Evolutionary conservation across 2,888 invertebrate genomes (phyloP).

Genomic region (Stramonita haemastoma): DNA sequence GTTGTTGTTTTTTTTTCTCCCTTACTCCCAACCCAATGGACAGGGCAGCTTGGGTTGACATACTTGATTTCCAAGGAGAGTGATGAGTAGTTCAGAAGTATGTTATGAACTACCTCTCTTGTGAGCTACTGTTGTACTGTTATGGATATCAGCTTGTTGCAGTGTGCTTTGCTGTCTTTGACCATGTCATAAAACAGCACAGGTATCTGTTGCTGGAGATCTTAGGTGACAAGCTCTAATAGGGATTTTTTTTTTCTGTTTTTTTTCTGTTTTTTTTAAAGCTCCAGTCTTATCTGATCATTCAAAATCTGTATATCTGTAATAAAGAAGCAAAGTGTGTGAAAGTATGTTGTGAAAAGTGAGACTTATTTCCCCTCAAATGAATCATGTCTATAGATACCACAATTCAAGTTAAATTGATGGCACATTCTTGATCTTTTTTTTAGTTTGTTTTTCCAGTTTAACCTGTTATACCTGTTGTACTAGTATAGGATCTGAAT

Average conservation of each 20-base stretch:
- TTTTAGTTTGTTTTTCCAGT: neutral
- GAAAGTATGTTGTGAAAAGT: neutral
- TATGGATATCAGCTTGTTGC: slow-evolving; percentile 11
- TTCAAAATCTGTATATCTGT: neutral
- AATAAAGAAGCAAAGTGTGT: neutral
- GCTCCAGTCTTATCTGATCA: neutral
- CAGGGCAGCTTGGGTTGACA: slow-evolving; percentile 32
- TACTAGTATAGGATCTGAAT: too few species aligned
- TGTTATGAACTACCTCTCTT: slow-evolving; percentile 25
- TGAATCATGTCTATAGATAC: slow-evolving; percentile 3
- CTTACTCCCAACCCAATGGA: neutral
- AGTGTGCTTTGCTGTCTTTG: neutral
- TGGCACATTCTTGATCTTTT: neutral
- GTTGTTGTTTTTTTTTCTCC: neutral
- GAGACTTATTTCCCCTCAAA: neutral
- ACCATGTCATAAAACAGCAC: neutral
- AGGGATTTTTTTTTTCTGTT: neutral
- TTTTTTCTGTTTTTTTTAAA: neutral
- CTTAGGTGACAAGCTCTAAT: neutral
- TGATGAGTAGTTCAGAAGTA: slow-evolving; percentile 26
- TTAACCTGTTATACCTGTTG: neutral
- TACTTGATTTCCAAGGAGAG: slow-evolving; percentile 17
- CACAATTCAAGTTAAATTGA: neutral
- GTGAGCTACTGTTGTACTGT: slow-evolving; percentile 9
- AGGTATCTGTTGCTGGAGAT: neutral